Evolutionary conservation across 2,888 invertebrate species (phyloP).

Genomic region (Caenorhabditis macrosperma): DNA sequence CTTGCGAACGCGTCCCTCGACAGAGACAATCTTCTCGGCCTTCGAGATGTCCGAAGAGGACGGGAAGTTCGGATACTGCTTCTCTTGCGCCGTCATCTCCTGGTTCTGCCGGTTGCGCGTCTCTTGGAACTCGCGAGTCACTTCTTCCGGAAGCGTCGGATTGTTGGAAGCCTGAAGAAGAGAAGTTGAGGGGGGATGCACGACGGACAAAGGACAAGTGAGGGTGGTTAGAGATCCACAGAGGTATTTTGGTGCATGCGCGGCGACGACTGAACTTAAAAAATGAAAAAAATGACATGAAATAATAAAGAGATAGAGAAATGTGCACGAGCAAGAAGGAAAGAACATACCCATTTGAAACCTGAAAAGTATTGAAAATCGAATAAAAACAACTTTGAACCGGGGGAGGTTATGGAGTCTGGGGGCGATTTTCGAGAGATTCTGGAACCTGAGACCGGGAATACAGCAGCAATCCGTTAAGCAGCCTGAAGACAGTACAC

Average conservation of each 20-base stretch:
- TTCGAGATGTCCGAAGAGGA: conserved; percentile 42
- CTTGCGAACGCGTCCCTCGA: conserved; percentile 33
- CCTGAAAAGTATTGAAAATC: no score
- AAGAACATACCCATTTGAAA: neutral
- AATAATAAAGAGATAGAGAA: neutral
- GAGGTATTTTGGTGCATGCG: neutral
- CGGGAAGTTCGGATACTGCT: conserved; percentile 55
- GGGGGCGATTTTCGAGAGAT: no score
- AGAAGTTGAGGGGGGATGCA: neutral
- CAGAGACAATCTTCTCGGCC: conserved; percentile 45
- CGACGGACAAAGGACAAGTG: neutral
- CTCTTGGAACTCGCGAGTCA: conserved; percentile 23
- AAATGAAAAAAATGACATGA: neutral
- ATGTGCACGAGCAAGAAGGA: neutral
- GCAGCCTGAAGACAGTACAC: no score
- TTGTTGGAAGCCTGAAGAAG: conserved; percentile 2
- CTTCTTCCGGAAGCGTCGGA: conserved; percentile 36
- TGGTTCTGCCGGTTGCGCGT: conserved; percentile 16
- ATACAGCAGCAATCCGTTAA: no score
- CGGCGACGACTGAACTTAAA: neutral
- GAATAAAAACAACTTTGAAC: no score
- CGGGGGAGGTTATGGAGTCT: no score
- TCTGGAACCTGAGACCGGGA: no score
- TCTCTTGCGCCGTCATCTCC: conserved; percentile 32
- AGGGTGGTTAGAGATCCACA: neutral